Evolutionary conservation across 1,140 invertebrate species (phyloP).

Genomic region (Polypedilum pembai): DNA sequence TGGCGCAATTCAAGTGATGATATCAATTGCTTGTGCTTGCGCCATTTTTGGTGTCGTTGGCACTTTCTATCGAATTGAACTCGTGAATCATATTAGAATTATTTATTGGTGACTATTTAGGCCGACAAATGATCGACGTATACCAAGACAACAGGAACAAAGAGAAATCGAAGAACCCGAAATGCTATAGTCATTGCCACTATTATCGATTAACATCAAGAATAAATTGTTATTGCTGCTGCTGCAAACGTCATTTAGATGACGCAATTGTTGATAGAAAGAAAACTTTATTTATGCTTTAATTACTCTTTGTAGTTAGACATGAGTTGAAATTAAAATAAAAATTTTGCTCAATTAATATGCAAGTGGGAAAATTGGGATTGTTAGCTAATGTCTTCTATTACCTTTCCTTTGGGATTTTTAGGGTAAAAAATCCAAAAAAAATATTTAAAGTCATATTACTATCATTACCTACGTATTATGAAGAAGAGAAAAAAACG

Average conservation of each 20-base stretch:
- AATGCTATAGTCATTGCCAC: not conserved
- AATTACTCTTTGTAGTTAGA: not conserved
- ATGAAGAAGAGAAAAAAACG: constrained; percentile 12
- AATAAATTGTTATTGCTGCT: constrained; percentile 8
- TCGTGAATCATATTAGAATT: constrained; percentile 41
- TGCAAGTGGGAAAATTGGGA: not conserved
- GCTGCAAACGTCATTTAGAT: not conserved
- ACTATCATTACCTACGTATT: constrained; percentile 6
- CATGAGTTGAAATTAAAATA: not conserved
- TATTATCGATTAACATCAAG: constrained; percentile 20
- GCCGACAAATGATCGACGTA: constrained; percentile 23
- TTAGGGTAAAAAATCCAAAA: constrained; percentile 22
- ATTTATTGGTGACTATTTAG: constrained; percentile 39
- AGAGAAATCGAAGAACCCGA: not conserved
- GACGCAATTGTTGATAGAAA: too few relatives aligned
- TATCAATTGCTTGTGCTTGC: constrained; percentile 42
- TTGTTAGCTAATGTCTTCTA: constrained; percentile 15
- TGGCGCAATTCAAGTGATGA: constrained; percentile 44
- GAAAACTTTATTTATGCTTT: too few relatives aligned
- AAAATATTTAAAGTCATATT: constrained; percentile 7
- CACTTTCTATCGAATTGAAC: constrained; percentile 43
- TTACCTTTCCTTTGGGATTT: not conserved
- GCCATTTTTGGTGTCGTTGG: constrained; percentile 43
- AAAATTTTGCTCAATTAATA: not conserved
- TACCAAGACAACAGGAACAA: not conserved